Conservation (phyloP, 2,888 invertebrate species). For the Athalia rosae region DNA sequence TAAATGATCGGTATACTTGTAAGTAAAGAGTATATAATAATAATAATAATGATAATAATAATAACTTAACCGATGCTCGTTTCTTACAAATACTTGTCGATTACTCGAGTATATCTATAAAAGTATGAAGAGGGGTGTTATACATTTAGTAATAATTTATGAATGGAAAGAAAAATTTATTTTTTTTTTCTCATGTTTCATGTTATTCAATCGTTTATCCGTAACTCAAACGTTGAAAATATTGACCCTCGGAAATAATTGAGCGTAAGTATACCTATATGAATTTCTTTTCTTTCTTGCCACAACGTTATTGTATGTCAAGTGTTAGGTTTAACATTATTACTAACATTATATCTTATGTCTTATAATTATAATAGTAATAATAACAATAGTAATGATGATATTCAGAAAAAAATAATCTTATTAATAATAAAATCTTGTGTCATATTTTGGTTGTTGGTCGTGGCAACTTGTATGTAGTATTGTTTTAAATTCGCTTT, state of each 20-base stretch:
- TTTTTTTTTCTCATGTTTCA: background rate
- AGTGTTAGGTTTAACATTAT: conserved; percentile 1
- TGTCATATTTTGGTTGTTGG: conserved; percentile 15
- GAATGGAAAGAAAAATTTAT: background rate
- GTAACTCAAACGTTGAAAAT: conserved; percentile 3
- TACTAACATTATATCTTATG: background rate
- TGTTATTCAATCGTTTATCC: background rate
- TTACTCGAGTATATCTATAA: no score
- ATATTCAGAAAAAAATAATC: conserved; percentile 23
- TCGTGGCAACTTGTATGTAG: background rate
- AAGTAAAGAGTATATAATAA: background rate
- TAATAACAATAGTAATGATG: conserved; percentile 51
- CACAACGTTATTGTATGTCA: no score
- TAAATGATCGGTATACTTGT: background rate
- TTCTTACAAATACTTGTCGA: conserved; percentile 27
- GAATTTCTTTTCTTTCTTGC: conserved; percentile 5
- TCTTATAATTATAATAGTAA: conserved; percentile 48
- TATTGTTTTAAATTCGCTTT: background rate
- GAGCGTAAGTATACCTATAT: conserved; percentile 30
- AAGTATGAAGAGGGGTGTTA: no score
- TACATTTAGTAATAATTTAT: background rate
- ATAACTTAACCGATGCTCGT: conserved; percentile 21
- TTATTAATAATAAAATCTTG: conserved; percentile 16
- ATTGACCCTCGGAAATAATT: conserved; percentile 32
- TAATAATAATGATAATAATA: conserved; percentile 12